Percentiles rank a stretch among this genome's conserved stretches.
phyloP scores from a whole-genome alignment of 2,113 vertebrate species.

The Dipodomys spectabilis region DNA sequence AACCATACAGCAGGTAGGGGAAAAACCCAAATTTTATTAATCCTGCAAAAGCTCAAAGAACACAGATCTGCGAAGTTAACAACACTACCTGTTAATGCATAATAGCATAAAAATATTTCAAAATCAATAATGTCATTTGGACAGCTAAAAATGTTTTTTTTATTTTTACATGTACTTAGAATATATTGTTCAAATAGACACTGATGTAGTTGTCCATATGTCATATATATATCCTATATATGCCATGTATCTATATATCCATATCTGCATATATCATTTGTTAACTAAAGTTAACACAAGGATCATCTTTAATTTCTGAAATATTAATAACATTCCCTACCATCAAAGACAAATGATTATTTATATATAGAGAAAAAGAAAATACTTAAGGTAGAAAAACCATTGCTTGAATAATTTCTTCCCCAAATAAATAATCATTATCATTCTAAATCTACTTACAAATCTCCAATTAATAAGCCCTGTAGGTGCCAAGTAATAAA shows the following conservation, averaged over 20 bases:
- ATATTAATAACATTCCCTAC: slow-evolving; percentile 35
- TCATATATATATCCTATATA: too few species aligned
- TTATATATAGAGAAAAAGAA: background rate
- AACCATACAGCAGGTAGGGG: background rate
- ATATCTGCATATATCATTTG: too few species aligned
- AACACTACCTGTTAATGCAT: background rate
- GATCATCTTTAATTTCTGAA: slow-evolving; percentile 40
- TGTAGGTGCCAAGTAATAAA: slow-evolving; percentile 70
- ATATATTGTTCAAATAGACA: background rate
- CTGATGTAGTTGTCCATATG: background rate
- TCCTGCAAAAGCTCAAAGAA: background rate
- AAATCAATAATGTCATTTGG: slow-evolving; percentile 16
- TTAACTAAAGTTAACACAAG: slow-evolving; percentile 17
- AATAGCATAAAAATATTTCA: background rate
- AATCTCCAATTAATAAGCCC: slow-evolving; percentile 59
- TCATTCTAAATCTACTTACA: slow-evolving; percentile 63
- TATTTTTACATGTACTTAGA: background rate
- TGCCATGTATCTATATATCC: too few species aligned
- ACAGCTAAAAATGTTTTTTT: background rate
- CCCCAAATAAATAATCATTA: slow-evolving; percentile 62
- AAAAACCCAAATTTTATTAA: background rate
- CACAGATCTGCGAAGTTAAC: background rate
- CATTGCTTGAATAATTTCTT: slow-evolving; percentile 47
- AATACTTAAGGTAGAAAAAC: slow-evolving; percentile 9
- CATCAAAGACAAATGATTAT: slow-evolving; percentile 36